phyloP scores from a whole-genome alignment of 37 sponge, comb jelly and placozoan genomes.

The Hormiphora californensis region DNA sequence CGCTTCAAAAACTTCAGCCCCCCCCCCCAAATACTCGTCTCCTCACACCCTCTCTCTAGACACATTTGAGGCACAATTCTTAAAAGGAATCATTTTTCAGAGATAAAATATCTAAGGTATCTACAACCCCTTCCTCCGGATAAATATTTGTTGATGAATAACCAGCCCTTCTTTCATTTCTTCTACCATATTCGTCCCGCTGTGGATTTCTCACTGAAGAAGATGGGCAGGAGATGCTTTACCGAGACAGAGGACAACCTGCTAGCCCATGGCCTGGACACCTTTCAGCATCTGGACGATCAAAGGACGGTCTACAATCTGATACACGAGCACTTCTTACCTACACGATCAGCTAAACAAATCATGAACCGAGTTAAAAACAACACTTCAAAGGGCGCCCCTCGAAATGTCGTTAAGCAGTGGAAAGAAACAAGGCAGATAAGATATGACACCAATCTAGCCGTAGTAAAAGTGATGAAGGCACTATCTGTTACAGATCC shows the following conservation, averaged over 20 bases:
- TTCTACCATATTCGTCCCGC: constrained; percentile 23
- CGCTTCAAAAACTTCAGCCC: too few species aligned
- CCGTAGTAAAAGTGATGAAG: neutral
- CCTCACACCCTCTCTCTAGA: too few species aligned
- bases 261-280: constrained; percentile 32
- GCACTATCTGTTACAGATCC: neutral
- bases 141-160: constrained; percentile 3
- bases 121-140: neutral
- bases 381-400: neutral
- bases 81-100: too few species aligned
- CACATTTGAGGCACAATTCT: too few species aligned
- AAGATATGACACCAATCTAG: constrained; percentile 13
- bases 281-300: neutral
- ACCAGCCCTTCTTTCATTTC: constrained; percentile 21
- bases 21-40: too few species aligned
- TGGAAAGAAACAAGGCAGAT: neutral
- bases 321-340: neutral
- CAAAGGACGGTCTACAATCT: neutral
- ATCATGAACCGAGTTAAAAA: constrained; percentile 7
- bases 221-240: neutral
- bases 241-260: constrained; percentile 44
- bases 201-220: neutral
- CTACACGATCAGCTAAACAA: constrained; percentile 24
- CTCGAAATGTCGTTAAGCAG: constrained; percentile 26
- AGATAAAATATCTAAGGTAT: too few species aligned